Base-by-base conservation (phyloP, 2,888 invertebrate genomes). In the Sipha maydis region DNA sequence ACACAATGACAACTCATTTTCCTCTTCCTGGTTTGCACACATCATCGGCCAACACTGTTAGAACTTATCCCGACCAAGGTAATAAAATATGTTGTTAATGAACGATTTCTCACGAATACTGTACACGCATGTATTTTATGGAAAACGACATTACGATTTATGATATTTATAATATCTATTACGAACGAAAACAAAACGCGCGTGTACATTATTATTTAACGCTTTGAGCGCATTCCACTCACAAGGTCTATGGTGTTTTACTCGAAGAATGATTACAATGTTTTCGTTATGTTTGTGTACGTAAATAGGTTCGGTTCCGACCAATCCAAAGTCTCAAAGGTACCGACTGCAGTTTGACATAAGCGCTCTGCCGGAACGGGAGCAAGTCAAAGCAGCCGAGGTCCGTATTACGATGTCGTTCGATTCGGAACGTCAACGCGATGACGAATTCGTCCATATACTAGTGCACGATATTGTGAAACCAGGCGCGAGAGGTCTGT, bases 311-410 rank as follows among this genome's bases (percentile, higher is more conserved):
- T 82, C 82, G 8, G 9, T 31, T n/a, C 88, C 88, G n/a, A 61
- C 1, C 1, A 88, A 54, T 48, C 2, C 41, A 19, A 88, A 88
- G 61, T 88, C 82, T 75, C 75, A 82, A 82, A 95, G 95, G 91
- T 96, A 96, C 92, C 95, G 97, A 84, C 93, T 97, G 90, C 95
- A 94, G 92, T 98, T 98, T 93, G 95, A 97, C 92, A 92, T 97
- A 90, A 94, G 94, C 90, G 94, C 94, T 90, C 94, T 98, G 90
- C 97, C 97, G 25, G 91, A 92, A 61, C 93, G 94, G 89, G 98
- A 98, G 92, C 92, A 93, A 89, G 93, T 97, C 89, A 95, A 96
- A 91, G 97, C 96, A 71, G 97, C 98, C 7, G 97, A 98, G 91
- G 92, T 98, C 91, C 94, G 94, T 89, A 92, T 97, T 90, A 94